Evolutionary conservation across 2,113 vertebrate genomes (phyloP).

Genomic region (Jaculus jaculus): DNA sequence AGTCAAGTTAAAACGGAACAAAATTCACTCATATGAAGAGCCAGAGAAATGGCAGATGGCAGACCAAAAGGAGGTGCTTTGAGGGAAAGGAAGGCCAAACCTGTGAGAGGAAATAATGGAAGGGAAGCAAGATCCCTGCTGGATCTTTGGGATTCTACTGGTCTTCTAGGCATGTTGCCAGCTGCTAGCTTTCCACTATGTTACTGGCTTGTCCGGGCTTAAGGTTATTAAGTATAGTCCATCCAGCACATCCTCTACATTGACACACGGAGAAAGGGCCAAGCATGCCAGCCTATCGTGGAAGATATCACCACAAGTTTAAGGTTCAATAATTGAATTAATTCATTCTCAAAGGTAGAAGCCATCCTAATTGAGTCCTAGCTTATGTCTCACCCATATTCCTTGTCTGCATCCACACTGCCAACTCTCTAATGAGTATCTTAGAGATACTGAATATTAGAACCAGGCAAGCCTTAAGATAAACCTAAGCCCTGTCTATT

Average conservation of each 20-base stretch:
- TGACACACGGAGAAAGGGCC: not conserved
- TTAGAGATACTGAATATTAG: not conserved
- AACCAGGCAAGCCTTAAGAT: not conserved
- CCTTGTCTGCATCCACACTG: not conserved
- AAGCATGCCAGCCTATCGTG: not conserved
- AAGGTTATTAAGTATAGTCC: constrained; percentile 36
- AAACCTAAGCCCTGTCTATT: not conserved
- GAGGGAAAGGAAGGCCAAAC: constrained; percentile 39
- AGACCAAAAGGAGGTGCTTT: constrained; percentile 12
- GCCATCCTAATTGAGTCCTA: not conserved
- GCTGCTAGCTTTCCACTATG: constrained; percentile 49
- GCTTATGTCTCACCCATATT: not conserved
- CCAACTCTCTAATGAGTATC: not conserved
- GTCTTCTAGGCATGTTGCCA: constrained; percentile 46
- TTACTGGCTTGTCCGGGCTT: constrained; percentile 35
- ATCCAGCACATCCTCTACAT: constrained; percentile 7
- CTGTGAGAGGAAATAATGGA: constrained; percentile 48
- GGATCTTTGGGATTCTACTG: not conserved
- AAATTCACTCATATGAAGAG: constrained; percentile 65
- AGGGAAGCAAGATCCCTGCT: constrained; percentile 28
- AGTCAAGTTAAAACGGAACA: constrained; percentile 59
- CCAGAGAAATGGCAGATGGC: constrained; percentile 64
- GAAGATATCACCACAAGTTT: not conserved
- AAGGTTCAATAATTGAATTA: constrained; percentile 15
- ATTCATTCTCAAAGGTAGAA: constrained; percentile 11